Evolutionary conservation across 2,888 invertebrate species (phyloP).

Genomic region (Meganola albula): DNA sequence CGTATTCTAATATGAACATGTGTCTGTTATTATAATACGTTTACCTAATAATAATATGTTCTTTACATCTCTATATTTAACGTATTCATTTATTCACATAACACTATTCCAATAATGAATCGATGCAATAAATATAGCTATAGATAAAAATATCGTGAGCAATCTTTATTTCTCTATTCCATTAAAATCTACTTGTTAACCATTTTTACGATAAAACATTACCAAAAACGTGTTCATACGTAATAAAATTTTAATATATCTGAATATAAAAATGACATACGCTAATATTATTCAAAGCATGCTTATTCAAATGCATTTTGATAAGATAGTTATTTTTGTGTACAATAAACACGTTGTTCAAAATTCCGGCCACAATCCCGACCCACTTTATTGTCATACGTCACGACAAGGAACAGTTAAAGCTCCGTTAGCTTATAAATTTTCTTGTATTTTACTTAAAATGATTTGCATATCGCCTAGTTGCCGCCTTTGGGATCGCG

Average conservation of each 20-base stretch:
- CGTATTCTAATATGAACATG: too few relatives aligned
- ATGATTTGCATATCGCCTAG: slow-evolving; percentile 65
- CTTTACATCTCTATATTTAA: too few relatives aligned
- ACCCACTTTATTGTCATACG: slow-evolving; percentile 59
- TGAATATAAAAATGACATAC: slow-evolving; percentile 40
- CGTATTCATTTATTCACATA: too few relatives aligned
- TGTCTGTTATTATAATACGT: too few relatives aligned
- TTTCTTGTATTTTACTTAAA: slow-evolving; percentile 40
- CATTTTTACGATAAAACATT: slow-evolving; percentile 19
- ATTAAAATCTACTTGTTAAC: slow-evolving; percentile 20
- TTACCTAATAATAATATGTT: too few relatives aligned
- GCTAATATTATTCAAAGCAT: slow-evolving; percentile 46
- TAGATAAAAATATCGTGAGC: slow-evolving; percentile 15
- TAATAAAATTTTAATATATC: slow-evolving; percentile 32
- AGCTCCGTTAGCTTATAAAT: slow-evolving; percentile 54
- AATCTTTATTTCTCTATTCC: slow-evolving; percentile 10
- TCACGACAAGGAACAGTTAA: slow-evolving; percentile 62
- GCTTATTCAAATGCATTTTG: slow-evolving; percentile 37
- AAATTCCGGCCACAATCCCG: slow-evolving; percentile 46
- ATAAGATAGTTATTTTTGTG: slow-evolving; percentile 49
- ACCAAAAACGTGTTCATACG: slow-evolving; percentile 25
- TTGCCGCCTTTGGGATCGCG: slow-evolving; percentile 54
- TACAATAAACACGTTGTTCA: slow-evolving; percentile 67
- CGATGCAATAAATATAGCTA: slow-evolving; percentile 17
- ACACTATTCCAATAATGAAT: too few relatives aligned